Evolutionary conservation across 2,113 vertebrate genomes (phyloP).

Genomic region (mouse (Mus musculus)): DNA sequence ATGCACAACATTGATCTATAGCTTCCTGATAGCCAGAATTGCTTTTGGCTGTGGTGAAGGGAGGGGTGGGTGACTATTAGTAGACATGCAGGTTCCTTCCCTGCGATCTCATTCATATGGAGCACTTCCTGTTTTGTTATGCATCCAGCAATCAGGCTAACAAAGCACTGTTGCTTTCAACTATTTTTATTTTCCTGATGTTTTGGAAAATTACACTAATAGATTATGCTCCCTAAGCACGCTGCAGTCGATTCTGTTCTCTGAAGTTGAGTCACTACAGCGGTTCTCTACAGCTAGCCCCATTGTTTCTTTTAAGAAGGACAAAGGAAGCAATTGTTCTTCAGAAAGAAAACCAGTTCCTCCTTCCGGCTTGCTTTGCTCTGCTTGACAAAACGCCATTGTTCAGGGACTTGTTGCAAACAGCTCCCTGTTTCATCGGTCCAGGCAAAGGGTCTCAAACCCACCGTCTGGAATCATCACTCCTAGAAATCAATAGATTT

Average conservation of each 20-base stretch:
- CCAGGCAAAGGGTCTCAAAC: conserved; percentile 17
- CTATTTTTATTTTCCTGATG: conserved; percentile 81
- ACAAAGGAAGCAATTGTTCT: conserved; percentile 80
- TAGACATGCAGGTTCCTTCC: neutral
- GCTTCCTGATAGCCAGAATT: conserved; percentile 23
- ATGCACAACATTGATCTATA: neutral
- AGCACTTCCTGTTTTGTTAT: conserved; percentile 69
- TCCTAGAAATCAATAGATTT: conserved; percentile 47
- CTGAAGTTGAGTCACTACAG: conserved; percentile 76
- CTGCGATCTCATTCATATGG: neutral
- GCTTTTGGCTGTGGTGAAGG: neutral
- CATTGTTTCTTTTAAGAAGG: conserved; percentile 79
- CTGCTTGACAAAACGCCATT: conserved; percentile 60
- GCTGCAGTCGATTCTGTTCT: conserved; percentile 75
- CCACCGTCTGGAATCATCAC: neutral
- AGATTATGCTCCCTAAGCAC: conserved; percentile 61
- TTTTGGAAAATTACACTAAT: conserved; percentile 80
- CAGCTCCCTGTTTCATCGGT: conserved; percentile 5
- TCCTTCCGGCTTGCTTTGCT: conserved; percentile 71
- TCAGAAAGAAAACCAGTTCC: conserved; percentile 73
- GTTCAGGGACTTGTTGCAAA: conserved; percentile 54
- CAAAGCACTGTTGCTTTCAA: conserved; percentile 76
- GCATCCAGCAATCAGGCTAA: conserved; percentile 71
- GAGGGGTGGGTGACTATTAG: neutral
- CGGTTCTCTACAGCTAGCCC: conserved; percentile 66